phyloP scores from a whole-genome alignment of 2,888 invertebrate genomes.

The Criorhina ranunculi region DNA sequence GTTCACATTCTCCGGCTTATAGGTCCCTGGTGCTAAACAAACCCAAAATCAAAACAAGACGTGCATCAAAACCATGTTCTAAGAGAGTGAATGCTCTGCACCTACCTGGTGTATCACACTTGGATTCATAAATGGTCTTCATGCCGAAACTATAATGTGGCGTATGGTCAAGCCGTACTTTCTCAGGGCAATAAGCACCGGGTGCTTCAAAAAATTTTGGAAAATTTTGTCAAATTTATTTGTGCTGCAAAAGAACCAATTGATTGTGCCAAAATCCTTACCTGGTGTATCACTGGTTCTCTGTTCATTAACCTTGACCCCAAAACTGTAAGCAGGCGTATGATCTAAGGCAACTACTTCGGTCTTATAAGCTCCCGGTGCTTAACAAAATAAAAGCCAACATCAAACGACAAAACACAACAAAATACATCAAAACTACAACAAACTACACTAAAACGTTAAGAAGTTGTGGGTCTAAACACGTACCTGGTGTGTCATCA shows the following conservation, averaged over 20 bases:
- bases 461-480: conserved; percentile 53
- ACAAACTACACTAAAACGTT: conserved; percentile 37
- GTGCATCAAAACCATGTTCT: conserved; percentile 40
- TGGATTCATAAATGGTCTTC: conserved; percentile 84
- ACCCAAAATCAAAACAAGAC: conserved; percentile 31
- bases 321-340: conserved; percentile 88
- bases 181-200: conserved; percentile 88
- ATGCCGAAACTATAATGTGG: conserved; percentile 88
- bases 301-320: conserved; percentile 86
- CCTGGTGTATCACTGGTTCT: conserved; percentile 85
- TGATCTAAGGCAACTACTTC: conserved; percentile 86
- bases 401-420: conserved; percentile 46
- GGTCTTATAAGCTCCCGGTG: conserved; percentile 86
- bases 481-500: conserved; percentile 82
- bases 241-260: conserved; percentile 39
- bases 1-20: conserved; percentile 85
- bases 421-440: conserved; percentile 42
- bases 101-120: conserved; percentile 67
- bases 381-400: conserved; percentile 75
- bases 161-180: conserved; percentile 86
- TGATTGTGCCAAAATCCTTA: conserved; percentile 37
- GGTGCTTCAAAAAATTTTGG: conserved; percentile 84
- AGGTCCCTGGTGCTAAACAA: conserved; percentile 86
- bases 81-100: conserved; percentile 81
- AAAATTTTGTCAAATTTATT: conserved; percentile 42